A percentile compares a stretch with the other conserved stretches of the same genome.
Evolutionary conservation across 2,888 invertebrate species (phyloP).

Genomic region (Melitaea athalia): DNA sequence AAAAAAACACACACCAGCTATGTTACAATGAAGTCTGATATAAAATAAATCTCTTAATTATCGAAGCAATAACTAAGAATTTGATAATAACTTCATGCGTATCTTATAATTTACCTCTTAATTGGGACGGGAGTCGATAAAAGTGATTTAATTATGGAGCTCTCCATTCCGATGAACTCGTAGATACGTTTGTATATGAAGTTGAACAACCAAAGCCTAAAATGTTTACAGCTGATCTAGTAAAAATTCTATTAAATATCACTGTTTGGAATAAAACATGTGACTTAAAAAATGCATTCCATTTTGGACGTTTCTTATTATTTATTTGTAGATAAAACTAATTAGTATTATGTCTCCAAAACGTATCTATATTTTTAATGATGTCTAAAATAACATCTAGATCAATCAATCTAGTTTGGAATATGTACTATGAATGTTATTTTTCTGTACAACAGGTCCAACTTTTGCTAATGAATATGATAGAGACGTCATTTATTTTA

Average conservation of each 20-base stretch:
- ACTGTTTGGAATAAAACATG: background rate
- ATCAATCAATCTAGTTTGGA: no score
- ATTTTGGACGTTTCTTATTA: no score
- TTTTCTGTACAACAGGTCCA: no score
- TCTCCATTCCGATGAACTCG: background rate
- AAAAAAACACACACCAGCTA: background rate
- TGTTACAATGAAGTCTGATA: background rate
- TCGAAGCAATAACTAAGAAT: background rate
- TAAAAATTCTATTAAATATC: background rate
- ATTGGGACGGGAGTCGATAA: conserved; percentile 16
- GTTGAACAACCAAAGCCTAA: background rate
- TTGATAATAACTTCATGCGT: conserved; percentile 11
- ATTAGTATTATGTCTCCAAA: no score
- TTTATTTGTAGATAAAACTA: no score
- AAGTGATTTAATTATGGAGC: conserved; percentile 17
- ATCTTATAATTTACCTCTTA: conserved; percentile 15
- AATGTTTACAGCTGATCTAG: background rate
- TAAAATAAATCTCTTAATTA: background rate
- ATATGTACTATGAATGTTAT: no score
- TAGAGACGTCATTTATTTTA: no score
- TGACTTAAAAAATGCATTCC: no score
- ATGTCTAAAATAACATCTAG: no score
- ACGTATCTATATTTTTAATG: no score
- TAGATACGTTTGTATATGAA: background rate
- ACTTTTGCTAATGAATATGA: no score